Evolutionary conservation across 2,888 invertebrate species (phyloP), one percentile per base, ranked within the genome.

Genomic region (Anodontia alba): DNA sequence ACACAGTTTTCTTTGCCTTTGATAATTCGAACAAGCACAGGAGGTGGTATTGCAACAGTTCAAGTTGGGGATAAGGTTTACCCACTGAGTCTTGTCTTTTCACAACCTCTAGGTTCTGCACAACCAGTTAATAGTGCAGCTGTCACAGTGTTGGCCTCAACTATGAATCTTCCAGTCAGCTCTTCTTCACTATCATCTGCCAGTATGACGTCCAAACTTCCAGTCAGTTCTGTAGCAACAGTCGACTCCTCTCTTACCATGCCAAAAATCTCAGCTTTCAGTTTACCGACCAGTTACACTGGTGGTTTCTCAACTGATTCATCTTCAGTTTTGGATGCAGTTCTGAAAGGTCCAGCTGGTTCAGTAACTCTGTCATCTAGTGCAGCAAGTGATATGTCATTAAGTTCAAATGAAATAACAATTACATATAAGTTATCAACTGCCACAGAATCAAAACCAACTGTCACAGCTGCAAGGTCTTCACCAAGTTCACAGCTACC

Each of bases 21-120:
- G 2, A 17, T 31, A 17, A 33, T 62, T 3, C 26, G 23, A 33
- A 62, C 62, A 17, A 62, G 62, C 33, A 62, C 62, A 33, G 62
- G 62, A n/a, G 62, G 62, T 12, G 62, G 62, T 29, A 33, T 62
- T n/a, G 62, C 62, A 29, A 62, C 62, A 12, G 33, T 62, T 20
- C 62, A 62, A 20, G 62, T 62, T 33, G 62, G 62, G 3, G 62
- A 62, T 33, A 62, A 62, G 20, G 20, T 62, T 17, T 62, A 62
- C 20, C 62, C 62, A 3, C 62, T 62, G 5, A 62, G 62, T 33
- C 33, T 62, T 7, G 62, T 62, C 20, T 62, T 62, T 33, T 62
- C 31, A 3, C 62, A 62, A 29, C 33, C 62, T 62, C 29, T 33
- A 62, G 62, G 10, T 17, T 33, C 62, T 5, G 33, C 62, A 5